Evolutionary conservation across 2,113 vertebrate genomes (phyloP), one percentile per base, ranked within the genome.

Genomic region (Gadus chalcogrammus): DNA sequence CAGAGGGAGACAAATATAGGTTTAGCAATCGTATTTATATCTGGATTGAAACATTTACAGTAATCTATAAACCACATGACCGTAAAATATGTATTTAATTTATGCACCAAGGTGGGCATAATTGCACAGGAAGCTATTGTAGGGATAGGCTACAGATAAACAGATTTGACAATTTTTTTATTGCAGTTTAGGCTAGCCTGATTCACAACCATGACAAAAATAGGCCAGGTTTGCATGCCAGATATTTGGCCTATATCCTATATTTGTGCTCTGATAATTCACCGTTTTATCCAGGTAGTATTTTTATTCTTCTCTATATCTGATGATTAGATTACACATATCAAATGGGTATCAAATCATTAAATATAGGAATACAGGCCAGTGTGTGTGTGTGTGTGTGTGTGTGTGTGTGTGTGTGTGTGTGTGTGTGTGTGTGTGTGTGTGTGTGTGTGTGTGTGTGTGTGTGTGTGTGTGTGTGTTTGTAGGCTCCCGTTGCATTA

Each of bases 301-400:
- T 79, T 79, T 53, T 77, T 73, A 68, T 77, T 68, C 73, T 70
- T 69, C 62, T 22, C 55, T 64, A 61, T 74, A 65, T 85, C 75
- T 77, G 76, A 61, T 38, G 75, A 64, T 66, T 71, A 80, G 79
- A 76, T 81, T 76, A 77, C 71, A 80, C 70, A 79, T 66, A 79
- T 62, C 77, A 69, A 67, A 53, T 15, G 73, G 38, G 48, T 73
- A 65, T 69, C 67, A 72, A 64, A 73, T 77, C 74, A 73, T 58
- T 71, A 73, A 61, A 82, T 48, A 61, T 48, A 61, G 66, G 67
- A 67, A 79, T 70, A 69, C 82, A 79, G 76, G 68, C 65, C 68
- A 20, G 55, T 35, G 79, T 61, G 79, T 73, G 24, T 24, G 24
- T 20, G 24, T 62, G 24, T 62, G 24, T 62, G 24, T 24, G 15